Base-by-base conservation (phyloP, 2,113 vertebrate species). In the Formicarius rufipectus region DNA sequence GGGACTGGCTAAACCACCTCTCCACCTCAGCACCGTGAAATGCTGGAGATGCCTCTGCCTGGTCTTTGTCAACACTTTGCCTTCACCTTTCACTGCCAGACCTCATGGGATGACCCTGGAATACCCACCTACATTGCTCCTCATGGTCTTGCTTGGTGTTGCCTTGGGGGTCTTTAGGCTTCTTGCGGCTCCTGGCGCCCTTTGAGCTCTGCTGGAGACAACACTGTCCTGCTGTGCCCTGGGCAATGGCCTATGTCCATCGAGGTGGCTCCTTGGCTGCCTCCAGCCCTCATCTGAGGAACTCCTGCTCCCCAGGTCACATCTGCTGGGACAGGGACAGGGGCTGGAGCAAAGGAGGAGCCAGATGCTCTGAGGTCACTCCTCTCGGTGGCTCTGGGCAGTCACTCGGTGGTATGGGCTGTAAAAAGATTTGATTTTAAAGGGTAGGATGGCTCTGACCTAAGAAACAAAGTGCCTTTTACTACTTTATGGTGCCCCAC, bases 141-240 rank as follows among this genome's bases (percentile, higher is more conserved):
- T 94, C 96, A 97, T 95, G 92, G 88, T 74, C 90, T 69, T 87
- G 71, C 90, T 96, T 83, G 90, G 82, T 37, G 85, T 92, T 89
- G 84, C 62, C 85, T 68, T 63, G 81, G 73, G 80, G 90, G 74
- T 66, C 31, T 95, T 73, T 1, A 58, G 69, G 62, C 16, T 82
- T 86, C 91, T 90, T 35, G 69, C 25, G 60, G 87, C 22, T 80
- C 39, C 35, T 47, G 72, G 37, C 45, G 92, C 50, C 3, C 88
- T 84, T 58, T 82, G 58, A 87, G 88, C 59, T 91, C 91, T 49
- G 86, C 71, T 69, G 94, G 84, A 91, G 90, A 75, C 9, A 95
- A 75, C 9, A 95, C 56, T 72, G 39, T 96, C 92, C 90, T 90
- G 76, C 50, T 76, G 39, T 62, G 76, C 69, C 93, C 44, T 92